A percentile compares a stretch with the other conserved stretches of the same genome.
Evolutionary conservation across 2,797 vertebrate genomes (phyloP).

Genomic region (Bufotes viridis): DNA sequence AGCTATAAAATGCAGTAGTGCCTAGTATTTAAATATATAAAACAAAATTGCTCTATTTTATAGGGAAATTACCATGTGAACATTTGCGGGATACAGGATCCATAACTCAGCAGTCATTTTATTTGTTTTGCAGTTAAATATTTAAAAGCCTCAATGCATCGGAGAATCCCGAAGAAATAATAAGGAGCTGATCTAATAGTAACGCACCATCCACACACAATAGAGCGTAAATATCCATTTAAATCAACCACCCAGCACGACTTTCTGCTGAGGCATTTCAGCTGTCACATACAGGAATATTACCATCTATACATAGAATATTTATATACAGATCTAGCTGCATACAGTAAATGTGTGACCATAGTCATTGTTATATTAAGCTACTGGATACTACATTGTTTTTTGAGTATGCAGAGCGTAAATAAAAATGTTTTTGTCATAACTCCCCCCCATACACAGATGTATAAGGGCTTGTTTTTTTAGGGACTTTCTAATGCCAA

Average conservation of each 20-base stretch:
- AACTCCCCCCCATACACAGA: too few species aligned
- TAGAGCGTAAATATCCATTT: neutral
- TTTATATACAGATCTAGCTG: too few species aligned
- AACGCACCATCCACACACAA: neutral
- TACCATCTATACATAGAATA: too few species aligned
- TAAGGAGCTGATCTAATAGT: neutral
- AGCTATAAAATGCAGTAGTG: neutral
- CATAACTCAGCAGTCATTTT: slow-evolving; percentile 17
- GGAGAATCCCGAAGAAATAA: neutral
- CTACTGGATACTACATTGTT: too few species aligned
- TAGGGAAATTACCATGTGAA: neutral
- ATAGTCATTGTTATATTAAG: too few species aligned
- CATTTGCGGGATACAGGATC: slow-evolving; percentile 1
- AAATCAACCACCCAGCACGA: too few species aligned
- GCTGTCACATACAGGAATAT: neutral
- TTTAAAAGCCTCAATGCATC: slow-evolving; percentile 5
- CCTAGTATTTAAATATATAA: neutral
- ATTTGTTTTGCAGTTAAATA: slow-evolving; percentile 19
- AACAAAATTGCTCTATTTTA: neutral
- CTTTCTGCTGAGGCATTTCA: neutral
- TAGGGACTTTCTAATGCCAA: too few species aligned
- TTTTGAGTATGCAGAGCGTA: too few species aligned
- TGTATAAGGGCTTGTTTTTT: too few species aligned
- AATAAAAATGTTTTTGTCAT: too few species aligned
- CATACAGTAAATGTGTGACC: too few species aligned